Conservation (phyloP, 2,113 vertebrate species). For the Cairina moschata region DNA sequence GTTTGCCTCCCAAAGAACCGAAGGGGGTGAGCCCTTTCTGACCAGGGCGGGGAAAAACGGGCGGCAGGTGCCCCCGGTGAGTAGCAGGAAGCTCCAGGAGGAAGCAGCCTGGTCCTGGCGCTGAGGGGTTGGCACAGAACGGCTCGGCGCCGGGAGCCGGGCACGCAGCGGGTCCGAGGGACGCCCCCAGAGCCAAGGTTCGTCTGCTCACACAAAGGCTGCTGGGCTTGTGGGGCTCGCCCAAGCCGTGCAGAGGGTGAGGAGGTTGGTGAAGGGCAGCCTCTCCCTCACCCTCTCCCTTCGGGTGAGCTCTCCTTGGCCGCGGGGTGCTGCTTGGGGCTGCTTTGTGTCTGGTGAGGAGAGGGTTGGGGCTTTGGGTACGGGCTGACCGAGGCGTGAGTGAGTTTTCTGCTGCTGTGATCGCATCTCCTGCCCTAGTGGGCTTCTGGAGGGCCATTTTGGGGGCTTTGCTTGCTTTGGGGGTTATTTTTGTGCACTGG, state of each 20-base stretch:
- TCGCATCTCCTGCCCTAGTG: accelerated
- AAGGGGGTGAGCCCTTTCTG: background rate
- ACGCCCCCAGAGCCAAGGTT: background rate
- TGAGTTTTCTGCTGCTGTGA: accelerated
- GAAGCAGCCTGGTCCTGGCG: background rate
- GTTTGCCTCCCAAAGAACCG: background rate
- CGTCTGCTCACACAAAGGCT: background rate
- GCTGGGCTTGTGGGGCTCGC: background rate
- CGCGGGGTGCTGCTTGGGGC: background rate
- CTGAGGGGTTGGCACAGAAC: background rate
- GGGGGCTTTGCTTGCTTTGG: background rate
- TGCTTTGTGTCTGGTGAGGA: background rate
- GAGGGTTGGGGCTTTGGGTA: background rate
- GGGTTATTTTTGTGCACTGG: accelerated
- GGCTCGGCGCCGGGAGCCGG: accelerated
- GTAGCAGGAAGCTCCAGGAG: background rate
- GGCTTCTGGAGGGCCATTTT: background rate
- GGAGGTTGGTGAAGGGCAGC: background rate
- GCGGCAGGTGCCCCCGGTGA: accelerated
- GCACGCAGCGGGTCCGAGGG: accelerated
- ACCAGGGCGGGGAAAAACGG: accelerated
- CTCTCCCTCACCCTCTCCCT: slow-evolving; percentile 24
- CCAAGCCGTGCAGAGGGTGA: background rate
- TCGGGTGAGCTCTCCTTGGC: background rate
- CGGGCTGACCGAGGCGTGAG: accelerated